Base-by-base conservation (phyloP, 2,797 vertebrate species). In the Falco berigora region DNA sequence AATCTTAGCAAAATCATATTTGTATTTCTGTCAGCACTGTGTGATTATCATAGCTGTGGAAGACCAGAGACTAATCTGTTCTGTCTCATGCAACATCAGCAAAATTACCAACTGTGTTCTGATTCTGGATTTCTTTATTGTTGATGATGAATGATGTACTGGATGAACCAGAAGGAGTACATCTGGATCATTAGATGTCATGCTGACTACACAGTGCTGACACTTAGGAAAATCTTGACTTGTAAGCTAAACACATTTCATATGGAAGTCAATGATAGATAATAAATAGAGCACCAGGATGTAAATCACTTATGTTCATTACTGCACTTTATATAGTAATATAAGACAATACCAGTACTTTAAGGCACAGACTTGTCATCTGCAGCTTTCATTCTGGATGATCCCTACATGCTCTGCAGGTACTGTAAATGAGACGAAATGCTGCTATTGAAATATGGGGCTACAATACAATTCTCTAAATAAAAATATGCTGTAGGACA, bases 101-200 rank as follows among this genome's bases (percentile, higher is more conserved):
- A 90, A 53, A 91, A 94, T 80, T 83, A 38, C 72, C 75, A 71
- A 3, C 78, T 58, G 4, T 14, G 3, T 66, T 90, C 78, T 81
- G 64, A 72, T 80, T 84, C 68, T 78, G 66, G 46, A 40, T 80
- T 90, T 91, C 68, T 68, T 68, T 83, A 36, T 86, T 86, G 75
- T 42, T 94, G 75, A 56, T 90, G 92, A 96, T 96, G 94, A 94
- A 96, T 92, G 92, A 92, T 80, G 64, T 64, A 15, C 58, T 90
- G 75, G 64, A 40, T 91, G 92, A 75, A 96, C 80, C 76, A 91
- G 91, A 55, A 94, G 92, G 87, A 88, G 68, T 88, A 58, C 92
- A 94, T 90, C 94, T 96, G 95, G 78, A 95, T 91, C 94, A 69
- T 80, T 62, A 83, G 82, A 47, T 83, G 72, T 21, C 85, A 44